Conservation (phyloP, 2,113 vertebrate species). For the Rhinoptilus africanus region DNA sequence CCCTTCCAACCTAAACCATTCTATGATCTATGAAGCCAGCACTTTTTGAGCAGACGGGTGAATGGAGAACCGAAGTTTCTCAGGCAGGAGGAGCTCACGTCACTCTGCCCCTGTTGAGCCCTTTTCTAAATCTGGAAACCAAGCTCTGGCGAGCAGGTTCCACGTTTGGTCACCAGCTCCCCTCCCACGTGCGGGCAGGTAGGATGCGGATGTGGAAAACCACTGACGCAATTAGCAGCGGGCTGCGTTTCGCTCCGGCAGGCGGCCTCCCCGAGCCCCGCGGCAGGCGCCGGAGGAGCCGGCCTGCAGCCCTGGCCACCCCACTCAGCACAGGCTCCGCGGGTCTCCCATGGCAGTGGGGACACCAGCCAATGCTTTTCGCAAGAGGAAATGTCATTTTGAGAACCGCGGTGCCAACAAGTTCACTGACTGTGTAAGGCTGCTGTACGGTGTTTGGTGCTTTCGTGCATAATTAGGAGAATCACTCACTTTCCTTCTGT, state of each 20-base stretch:
- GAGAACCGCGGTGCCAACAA: fast-evolving
- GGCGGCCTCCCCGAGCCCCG: neutral
- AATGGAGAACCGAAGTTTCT: fast-evolving
- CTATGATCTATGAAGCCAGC: neutral
- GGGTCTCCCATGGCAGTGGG: fast-evolving
- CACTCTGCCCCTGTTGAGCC: neutral
- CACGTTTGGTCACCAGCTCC: neutral
- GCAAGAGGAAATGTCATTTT: neutral
- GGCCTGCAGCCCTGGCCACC: fast-evolving
- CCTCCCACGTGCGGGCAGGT: neutral
- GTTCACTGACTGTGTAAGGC: fast-evolving
- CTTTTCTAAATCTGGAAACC: neutral
- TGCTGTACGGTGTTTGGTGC: neutral
- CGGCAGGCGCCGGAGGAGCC: neutral
- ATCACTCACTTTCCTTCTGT: neutral
- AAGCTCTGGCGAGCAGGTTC: neutral
- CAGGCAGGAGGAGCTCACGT: neutral
- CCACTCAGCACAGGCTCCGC: fast-evolving
- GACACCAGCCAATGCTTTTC: neutral
- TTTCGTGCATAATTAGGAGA: fast-evolving
- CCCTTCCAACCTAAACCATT: neutral
- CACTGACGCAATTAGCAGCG: neutral
- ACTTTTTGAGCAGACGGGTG: neutral
- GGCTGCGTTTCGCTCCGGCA: neutral
- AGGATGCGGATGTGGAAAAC: conserved; percentile 12